phyloP scores from a whole-genome alignment of 2,797 vertebrate species.

The Etheostoma nigrum region DNA sequence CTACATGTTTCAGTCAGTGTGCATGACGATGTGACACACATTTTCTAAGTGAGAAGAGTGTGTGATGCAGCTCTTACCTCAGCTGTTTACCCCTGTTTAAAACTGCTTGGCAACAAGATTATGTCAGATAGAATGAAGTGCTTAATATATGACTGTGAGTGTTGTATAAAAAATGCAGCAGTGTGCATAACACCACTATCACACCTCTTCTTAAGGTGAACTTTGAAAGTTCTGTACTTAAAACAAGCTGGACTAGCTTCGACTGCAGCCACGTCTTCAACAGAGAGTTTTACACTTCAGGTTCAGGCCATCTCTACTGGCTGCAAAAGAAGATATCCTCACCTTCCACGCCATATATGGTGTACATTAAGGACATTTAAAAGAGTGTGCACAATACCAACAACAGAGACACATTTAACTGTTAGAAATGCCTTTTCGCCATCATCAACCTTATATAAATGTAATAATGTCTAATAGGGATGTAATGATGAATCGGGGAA shows the following conservation, averaged over 20 bases:
- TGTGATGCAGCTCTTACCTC: constrained; percentile 20
- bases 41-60: constrained; percentile 38
- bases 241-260: constrained; percentile 8
- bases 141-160: constrained; percentile 34
- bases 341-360: background rate
- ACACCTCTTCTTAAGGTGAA: constrained; percentile 20
- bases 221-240: background rate
- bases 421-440: background rate
- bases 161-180: constrained; percentile 41
- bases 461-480: no score
- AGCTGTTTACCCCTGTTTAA: constrained; percentile 77
- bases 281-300: background rate
- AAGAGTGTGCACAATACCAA: background rate
- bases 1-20: constrained; percentile 40
- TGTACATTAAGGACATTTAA: background rate
- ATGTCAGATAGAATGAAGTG: constrained; percentile 42
- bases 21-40: constrained; percentile 40
- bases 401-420: background rate
- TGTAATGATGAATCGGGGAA: no score
- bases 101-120: constrained; percentile 79
- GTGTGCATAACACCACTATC: constrained; percentile 1
- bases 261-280: background rate
- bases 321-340: background rate
- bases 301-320: background rate
- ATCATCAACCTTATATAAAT: background rate